Conservation (phyloP, 2,113 vertebrate genomes). For the Aythya baeri region DNA sequence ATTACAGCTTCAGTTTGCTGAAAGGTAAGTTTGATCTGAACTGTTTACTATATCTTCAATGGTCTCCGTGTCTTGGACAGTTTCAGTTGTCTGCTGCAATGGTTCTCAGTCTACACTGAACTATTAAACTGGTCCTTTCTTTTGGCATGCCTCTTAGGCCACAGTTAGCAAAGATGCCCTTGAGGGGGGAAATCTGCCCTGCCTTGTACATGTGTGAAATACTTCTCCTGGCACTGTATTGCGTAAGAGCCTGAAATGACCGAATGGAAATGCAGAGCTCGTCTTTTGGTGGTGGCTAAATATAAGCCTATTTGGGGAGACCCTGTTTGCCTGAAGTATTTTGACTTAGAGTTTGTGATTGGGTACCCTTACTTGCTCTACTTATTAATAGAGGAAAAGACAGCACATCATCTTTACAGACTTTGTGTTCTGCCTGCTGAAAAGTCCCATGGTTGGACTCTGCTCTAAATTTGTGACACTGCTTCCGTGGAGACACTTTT, state of each 20-base stretch:
- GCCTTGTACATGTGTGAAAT: not conserved
- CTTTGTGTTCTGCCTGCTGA: not conserved
- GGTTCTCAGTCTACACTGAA: not conserved
- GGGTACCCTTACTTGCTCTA: not conserved
- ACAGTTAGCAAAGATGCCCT: not conserved
- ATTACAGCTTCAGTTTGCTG: slow-evolving; percentile 86
- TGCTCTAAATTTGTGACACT: not conserved
- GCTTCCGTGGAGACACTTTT: not conserved
- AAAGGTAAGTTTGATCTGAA: slow-evolving; percentile 78
- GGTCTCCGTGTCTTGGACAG: not conserved
- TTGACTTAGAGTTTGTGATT: not conserved
- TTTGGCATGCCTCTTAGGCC: not conserved
- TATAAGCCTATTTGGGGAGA: rapidly evolving
- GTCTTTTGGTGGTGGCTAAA: not conserved
- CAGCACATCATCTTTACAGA: not conserved
- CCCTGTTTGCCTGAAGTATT: not conserved
- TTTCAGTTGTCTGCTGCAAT: not conserved
- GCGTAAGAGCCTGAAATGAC: not conserved
- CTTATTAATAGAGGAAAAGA: not conserved
- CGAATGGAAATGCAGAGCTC: not conserved
- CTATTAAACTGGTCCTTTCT: not conserved
- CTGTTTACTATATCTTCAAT: not conserved
- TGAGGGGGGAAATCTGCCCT: not conserved
- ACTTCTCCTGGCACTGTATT: not conserved
- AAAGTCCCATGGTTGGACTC: not conserved